phyloP scores from a whole-genome alignment of 1,140 invertebrate genomes.

The Brachionus angularis region DNA sequence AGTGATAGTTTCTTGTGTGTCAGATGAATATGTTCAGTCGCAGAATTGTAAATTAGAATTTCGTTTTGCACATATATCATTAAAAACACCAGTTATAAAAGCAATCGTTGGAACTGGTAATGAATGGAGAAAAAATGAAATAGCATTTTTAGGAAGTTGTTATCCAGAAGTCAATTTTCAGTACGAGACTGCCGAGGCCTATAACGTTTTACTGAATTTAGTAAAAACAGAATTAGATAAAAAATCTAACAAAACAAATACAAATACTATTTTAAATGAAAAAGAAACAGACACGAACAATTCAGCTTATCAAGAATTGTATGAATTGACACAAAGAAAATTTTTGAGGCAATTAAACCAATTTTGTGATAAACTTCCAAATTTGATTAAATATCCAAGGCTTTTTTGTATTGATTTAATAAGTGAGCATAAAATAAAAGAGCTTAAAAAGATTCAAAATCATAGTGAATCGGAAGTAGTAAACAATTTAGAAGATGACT shows the following conservation, averaged over 20 bases:
- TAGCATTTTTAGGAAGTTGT: slow-evolving; percentile 51
- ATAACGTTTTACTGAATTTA: slow-evolving; percentile 4
- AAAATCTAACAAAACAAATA: slow-evolving; percentile 45
- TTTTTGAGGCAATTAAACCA: slow-evolving; percentile 50
- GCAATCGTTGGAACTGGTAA: slow-evolving; percentile 10
- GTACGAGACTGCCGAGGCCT: slow-evolving; percentile 46
- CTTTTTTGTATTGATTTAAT: slow-evolving; percentile 29
- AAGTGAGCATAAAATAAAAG: neutral
- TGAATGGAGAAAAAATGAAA: slow-evolving; percentile 46
- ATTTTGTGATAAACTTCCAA: slow-evolving; percentile 48
- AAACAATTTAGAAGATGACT: slow-evolving; percentile 41
- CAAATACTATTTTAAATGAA: slow-evolving; percentile 46
- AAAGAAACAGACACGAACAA: slow-evolving; percentile 45
- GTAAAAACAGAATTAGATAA: neutral
- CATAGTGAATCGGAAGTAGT: neutral
- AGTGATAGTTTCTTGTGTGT: slow-evolving; percentile 33
- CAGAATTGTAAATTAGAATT: slow-evolving; percentile 48
- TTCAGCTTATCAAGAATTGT: slow-evolving; percentile 49
- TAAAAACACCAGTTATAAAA: slow-evolving; percentile 4
- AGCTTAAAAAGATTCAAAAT: neutral
- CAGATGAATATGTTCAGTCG: slow-evolving; percentile 49
- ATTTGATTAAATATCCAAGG: neutral
- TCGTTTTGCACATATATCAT: slow-evolving; percentile 3
- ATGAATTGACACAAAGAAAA: slow-evolving; percentile 53
- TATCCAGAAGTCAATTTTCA: slow-evolving; percentile 51